Base-by-base conservation (phyloP, 2,797 vertebrate species). In the Danio tinwini region DNA sequence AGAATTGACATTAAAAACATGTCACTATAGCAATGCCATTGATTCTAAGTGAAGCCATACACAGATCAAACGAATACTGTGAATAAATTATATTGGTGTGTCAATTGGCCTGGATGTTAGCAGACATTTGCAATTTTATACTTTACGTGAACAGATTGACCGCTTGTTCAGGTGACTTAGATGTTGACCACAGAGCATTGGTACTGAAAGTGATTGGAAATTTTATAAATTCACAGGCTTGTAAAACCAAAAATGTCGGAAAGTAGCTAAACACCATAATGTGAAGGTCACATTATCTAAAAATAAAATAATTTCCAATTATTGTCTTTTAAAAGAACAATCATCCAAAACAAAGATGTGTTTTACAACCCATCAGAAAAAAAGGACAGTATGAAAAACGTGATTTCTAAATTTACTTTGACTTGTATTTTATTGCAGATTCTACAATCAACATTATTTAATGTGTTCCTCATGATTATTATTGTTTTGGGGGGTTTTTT, bases 1-100 rank as follows among this genome's bases (percentile, higher is more conserved):
- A n/a, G n/a, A n/a, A 50, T 78, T n/a, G 12, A 55, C 40, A 72
- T 37, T n/a, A 19, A 49, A 61, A 61, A 13, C 8, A 50, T 37
- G 8, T 68, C 9, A 3, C 39, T 9, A n/a, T n/a, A 71, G 7
- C 16, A n/a, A 17, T 6, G 1, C 3, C 14, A 69, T 5, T 40
- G 29, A 37, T 40, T 69, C 17, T 2, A 7, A 40, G 29, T 17
- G 37, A 52, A 69, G 13, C 16, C 16, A 52, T 39, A 2, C 37
- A 47, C 13, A 14, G 19, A 44, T 50, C 2, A 52, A 69, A 52
- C 52, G 0, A 69, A 69, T n/a, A 11, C 65, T 14, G 3, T 10
- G 62, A 64, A 64, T 45, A 3, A 40, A 64, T 42, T 19, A 44
- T 5, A 63, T n/a, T 10, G 10, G 19, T 16, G n/a, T 55, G 19